Conservation (phyloP, 2,113 vertebrate genomes). For the Xenopus borealis region DNA sequence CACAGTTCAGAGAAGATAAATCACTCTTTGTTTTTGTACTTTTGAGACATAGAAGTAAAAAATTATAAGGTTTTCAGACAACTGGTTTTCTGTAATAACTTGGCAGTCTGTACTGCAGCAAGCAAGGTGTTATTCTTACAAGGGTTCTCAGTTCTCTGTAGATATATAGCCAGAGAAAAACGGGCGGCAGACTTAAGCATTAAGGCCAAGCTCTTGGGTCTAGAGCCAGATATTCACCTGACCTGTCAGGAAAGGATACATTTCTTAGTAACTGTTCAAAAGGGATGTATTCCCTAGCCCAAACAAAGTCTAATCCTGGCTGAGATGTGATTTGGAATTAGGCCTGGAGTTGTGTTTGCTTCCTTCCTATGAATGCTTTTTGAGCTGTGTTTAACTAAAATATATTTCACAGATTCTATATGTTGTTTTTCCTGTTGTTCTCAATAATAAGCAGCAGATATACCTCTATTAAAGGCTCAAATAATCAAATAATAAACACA, state of each 20-base stretch:
- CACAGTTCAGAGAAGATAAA: constrained; percentile 39
- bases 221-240: constrained; percentile 25
- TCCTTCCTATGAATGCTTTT: constrained; percentile 1
- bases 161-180: constrained; percentile 45
- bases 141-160: constrained; percentile 34
- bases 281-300: neutral
- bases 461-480: no score
- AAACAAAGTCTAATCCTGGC: neutral
- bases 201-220: neutral
- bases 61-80: constrained; percentile 33
- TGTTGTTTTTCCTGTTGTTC: no score
- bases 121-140: constrained; percentile 40
- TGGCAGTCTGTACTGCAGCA: constrained; percentile 15
- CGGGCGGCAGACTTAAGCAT: constrained; percentile 34
- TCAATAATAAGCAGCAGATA: no score
- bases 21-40: constrained; percentile 46
- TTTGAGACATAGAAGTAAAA: constrained; percentile 39
- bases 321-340: neutral
- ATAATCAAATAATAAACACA: no score
- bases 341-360: constrained; percentile 10
- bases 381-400: neutral
- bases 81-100: constrained; percentile 35
- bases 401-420: constrained; percentile 6
- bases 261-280: neutral
- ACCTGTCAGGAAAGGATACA: neutral